Evolutionary conservation across 1,140 invertebrate species (phyloP).

Genomic region (Heliconius himera): DNA sequence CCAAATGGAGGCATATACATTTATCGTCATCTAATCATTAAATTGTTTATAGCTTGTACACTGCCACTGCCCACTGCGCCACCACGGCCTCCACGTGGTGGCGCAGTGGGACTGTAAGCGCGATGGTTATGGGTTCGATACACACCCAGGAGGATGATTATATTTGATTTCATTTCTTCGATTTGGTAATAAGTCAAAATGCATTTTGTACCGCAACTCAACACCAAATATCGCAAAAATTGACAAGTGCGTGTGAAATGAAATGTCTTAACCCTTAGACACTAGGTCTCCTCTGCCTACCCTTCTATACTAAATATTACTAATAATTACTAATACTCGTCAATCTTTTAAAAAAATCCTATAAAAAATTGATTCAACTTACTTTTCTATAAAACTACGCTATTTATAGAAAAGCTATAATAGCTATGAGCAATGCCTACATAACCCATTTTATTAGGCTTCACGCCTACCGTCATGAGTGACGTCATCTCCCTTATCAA

Average conservation of each 20-base stretch:
- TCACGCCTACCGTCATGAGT: constrained; percentile 1
- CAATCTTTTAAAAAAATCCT: too few species aligned
- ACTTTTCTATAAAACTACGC: too few species aligned
- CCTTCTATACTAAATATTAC: background rate
- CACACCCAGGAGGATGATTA: background rate
- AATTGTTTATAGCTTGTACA: background rate
- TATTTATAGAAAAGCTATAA: background rate
- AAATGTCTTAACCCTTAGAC: too few species aligned
- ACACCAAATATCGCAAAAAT: too few species aligned
- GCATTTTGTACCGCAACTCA: too few species aligned
- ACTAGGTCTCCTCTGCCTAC: background rate
- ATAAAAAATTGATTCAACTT: too few species aligned
- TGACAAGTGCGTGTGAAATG: too few species aligned
- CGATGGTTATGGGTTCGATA: background rate
- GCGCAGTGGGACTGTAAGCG: background rate
- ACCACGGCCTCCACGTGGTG: background rate
- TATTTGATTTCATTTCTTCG: too few species aligned
- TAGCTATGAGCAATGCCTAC: background rate
- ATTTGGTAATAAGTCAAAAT: too few species aligned
- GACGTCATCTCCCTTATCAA: constrained; percentile 22
- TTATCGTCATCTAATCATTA: background rate
- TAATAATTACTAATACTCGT: too few species aligned
- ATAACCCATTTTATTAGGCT: background rate
- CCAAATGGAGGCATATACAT: background rate
- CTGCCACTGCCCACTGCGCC: too few species aligned